phyloP scores from a whole-genome alignment of 2,888 invertebrate genomes.

The Deilephila elpenor region DNA sequence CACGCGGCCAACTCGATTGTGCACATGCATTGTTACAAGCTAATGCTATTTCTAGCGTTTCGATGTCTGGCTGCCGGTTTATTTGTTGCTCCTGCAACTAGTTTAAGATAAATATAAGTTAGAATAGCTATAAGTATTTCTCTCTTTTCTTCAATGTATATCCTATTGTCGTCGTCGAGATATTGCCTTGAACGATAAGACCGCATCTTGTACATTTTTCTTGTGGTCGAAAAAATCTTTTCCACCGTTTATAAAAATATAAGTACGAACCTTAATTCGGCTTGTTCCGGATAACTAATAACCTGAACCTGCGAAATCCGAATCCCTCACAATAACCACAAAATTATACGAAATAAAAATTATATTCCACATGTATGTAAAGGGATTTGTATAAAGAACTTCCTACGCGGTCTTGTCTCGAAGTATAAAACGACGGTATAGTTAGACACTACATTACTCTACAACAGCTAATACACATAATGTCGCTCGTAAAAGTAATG shows the following conservation, averaged over 20 bases:
- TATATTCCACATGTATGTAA: neutral
- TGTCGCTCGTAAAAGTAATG: slow-evolving; percentile 39
- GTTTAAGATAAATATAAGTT: neutral
- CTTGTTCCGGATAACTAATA: too few relatives aligned
- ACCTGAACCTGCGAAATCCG: too few relatives aligned
- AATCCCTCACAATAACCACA: too few relatives aligned
- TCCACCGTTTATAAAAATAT: too few relatives aligned
- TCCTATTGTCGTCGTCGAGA: too few relatives aligned
- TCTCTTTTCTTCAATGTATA: too few relatives aligned
- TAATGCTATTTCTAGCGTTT: neutral
- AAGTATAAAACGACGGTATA: slow-evolving; percentile 7
- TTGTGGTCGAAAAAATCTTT: too few relatives aligned
- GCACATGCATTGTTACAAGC: neutral
- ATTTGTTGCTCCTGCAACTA: neutral
- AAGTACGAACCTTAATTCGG: too few relatives aligned
- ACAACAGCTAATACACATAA: slow-evolving; percentile 20
- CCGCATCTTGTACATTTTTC: too few relatives aligned
- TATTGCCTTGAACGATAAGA: too few relatives aligned
- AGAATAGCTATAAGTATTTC: too few relatives aligned
- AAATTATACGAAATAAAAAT: too few relatives aligned
- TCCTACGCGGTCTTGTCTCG: neutral
- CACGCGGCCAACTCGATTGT: slow-evolving; percentile 37
- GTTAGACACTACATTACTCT: slow-evolving; percentile 30
- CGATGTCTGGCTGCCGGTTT: neutral
- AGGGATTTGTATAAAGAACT: neutral